Base-by-base conservation (phyloP, 2,113 vertebrate genomes). In the Coturnix japonica region DNA sequence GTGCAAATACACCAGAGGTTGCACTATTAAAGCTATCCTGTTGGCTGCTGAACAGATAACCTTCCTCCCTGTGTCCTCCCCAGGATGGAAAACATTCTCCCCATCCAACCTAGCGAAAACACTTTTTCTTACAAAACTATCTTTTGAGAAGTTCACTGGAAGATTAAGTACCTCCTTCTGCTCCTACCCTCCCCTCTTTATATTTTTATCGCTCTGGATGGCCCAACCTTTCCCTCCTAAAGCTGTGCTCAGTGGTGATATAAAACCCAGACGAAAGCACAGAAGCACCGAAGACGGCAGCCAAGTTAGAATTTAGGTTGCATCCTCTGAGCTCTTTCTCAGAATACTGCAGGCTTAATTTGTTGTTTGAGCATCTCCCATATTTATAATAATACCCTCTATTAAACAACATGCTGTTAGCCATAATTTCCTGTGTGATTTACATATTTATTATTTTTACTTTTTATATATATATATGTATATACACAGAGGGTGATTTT, bases 261-360 rank as follows among this genome's bases (percentile, higher is more conserved):
- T 97, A 96, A 97, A 95, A 96, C 60, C 65, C 78, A 96, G 90
- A 82, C 4, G 2, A 94, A 94, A 82, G 61, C 91, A 57, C 94
- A 77, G 81, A 91, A 92, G 75, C 85, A 84, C 70, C 0, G 1
- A 95, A 93, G 87, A 94, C 87, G 94, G 85, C 91, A 94, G 91
- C 94, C 96, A 94, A 91, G 84, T 87, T 89, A 94, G 91, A 96
- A 97, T 96, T 96, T 95, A 95, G 90, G 93, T 94, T 94, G 91
- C 1, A 5, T 93, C 93, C 93, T 96, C 92, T 79, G 93, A 95
- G 94, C 83, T 94, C 76, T 86, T 89, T 95, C 86, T 93, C 1
- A 0, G 47, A 92, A 91, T 89, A 92, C 65, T 87, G 91, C 89
- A 93, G 87, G 70, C 88, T 95, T 95, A 93, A 94, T 94, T 95